phyloP scores from a whole-genome alignment of 1,140 invertebrate genomes.

The Papilio polyxenes region DNA sequence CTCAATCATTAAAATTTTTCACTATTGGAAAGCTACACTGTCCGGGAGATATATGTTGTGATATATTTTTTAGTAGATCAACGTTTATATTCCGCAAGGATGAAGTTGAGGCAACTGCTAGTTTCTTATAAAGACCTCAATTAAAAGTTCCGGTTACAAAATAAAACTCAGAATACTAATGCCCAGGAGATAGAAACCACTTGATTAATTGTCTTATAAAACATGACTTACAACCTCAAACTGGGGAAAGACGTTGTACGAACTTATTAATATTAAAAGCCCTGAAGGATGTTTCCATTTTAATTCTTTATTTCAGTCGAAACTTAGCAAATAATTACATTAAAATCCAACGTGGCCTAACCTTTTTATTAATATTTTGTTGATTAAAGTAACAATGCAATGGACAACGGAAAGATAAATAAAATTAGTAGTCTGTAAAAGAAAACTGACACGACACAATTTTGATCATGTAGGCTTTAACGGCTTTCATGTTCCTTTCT shows the following conservation, averaged over 20 bases:
- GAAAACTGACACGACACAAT: background rate
- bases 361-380: background rate
- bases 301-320: background rate
- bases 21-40: no score
- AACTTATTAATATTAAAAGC: conserved; percentile 7
- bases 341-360: background rate
- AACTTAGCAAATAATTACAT: background rate
- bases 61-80: no score
- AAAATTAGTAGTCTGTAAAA: background rate
- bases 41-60: no score
- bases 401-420: background rate
- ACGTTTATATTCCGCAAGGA: no score
- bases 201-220: background rate
- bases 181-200: background rate
- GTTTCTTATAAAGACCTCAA: background rate
- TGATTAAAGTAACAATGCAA: background rate
- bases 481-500: conserved; percentile 3
- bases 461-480: background rate
- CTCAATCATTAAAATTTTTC: no score
- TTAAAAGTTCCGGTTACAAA: background rate
- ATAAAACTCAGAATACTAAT: background rate
- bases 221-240: background rate
- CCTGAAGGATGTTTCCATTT: background rate
- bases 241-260: background rate
- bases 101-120: no score